Percentiles rank a stretch among this genome's conserved stretches.
These are phyloP conservation scores for Fulmarus glacialis DNA, from an alignment of 2,113 vertebrate genomes.

Conservation along the genomic window DNA sequence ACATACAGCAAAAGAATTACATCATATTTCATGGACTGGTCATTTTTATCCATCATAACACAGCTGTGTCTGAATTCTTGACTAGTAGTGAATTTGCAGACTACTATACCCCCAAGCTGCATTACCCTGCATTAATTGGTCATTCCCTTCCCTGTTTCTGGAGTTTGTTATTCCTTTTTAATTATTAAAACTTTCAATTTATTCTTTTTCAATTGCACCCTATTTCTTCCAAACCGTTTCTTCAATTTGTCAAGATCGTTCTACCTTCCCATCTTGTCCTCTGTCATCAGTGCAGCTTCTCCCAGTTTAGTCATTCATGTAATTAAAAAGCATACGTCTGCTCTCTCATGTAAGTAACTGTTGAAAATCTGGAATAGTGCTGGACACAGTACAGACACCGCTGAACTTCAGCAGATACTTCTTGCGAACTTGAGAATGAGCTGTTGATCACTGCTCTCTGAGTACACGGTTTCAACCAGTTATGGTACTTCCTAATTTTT, in stretches of 20 bases:
- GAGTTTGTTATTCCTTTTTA: not conserved
- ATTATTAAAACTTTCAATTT: not conserved
- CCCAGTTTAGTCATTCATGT: not conserved
- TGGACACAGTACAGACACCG: not conserved
- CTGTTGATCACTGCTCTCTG: not conserved
- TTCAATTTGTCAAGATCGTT: not conserved
- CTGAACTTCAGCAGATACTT: not conserved
- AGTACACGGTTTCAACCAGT: not conserved
- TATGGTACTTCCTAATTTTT: not conserved
- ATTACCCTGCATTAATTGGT: not conserved
- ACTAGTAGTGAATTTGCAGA: not conserved
- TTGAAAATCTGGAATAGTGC: not conserved
- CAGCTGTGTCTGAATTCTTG: not conserved
- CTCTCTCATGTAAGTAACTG: not conserved
- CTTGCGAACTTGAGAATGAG: not conserved
- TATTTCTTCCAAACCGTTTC: not conserved
- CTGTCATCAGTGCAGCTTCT: slow-evolving; percentile 21
- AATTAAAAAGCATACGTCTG: not conserved
- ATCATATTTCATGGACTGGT: not conserved
- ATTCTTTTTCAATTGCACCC: not conserved
- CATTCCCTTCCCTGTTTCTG: not conserved
- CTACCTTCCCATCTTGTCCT: slow-evolving; percentile 1
- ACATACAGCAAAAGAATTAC: slow-evolving; percentile 2
- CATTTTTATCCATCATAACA: not conserved
- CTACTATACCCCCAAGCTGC: not conserved